Conservation (phyloP, 2,888 invertebrate genomes). For the Nycteola revayana region DNA sequence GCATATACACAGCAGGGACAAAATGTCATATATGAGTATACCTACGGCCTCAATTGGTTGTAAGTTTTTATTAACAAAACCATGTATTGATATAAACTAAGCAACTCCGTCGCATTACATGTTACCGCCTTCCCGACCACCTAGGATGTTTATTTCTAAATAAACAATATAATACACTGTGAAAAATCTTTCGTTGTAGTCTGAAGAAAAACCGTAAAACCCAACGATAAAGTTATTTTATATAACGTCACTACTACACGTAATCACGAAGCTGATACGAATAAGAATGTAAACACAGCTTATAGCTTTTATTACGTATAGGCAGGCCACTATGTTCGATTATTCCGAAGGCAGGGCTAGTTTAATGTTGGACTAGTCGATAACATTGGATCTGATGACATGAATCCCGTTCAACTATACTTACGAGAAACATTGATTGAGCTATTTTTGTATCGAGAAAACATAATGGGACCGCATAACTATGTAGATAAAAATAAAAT, state of each 20-base stretch:
- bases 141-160: no score
- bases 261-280: conserved; percentile 27
- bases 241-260: conserved; percentile 25
- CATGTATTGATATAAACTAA: no score
- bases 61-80: no score
- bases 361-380: conserved; percentile 21
- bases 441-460: conserved; percentile 3
- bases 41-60: no score
- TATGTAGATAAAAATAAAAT: conserved; percentile 23
- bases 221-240: conserved; percentile 20
- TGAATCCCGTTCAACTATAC: conserved; percentile 25
- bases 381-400: conserved; percentile 27
- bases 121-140: no score
- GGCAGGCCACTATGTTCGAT: conserved; percentile 27
- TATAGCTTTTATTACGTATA: conserved; percentile 24
- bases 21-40: no score
- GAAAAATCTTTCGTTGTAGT: conserved; percentile 15
- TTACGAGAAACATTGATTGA: conserved; percentile 9
- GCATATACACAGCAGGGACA: no score
- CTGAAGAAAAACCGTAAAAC: conserved; percentile 12
- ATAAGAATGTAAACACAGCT: conserved; percentile 22
- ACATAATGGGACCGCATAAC: conserved; percentile 5
- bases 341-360: conserved; percentile 18
- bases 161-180: no score
- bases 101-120: no score